These are phyloP conservation scores for Brachionus plicatilis DNA, from an alignment of 1,140 invertebrate species.

Conservation along the genomic window DNA sequence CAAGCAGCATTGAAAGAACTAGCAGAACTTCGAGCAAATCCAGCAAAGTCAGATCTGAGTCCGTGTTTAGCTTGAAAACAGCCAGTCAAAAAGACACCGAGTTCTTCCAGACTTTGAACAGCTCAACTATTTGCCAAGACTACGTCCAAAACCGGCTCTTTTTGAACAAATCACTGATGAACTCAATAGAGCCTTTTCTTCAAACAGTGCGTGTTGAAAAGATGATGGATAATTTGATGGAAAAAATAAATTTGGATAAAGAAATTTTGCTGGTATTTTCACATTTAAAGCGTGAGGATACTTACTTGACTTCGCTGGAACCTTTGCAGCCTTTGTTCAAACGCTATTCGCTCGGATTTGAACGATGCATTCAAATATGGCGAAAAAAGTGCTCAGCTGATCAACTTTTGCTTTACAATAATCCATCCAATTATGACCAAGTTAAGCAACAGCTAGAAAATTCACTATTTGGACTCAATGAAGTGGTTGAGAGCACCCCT, in stretches of 20 bases:
- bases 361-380: slow-evolving; percentile 37
- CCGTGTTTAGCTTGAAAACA: background rate
- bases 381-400: slow-evolving; percentile 36
- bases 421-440: background rate
- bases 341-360: slow-evolving; percentile 18
- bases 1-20: background rate
- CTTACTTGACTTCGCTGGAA: background rate
- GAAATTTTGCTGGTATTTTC: slow-evolving; percentile 34
- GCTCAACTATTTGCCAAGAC: slow-evolving; percentile 24
- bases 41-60: background rate
- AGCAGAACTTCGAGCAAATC: background rate
- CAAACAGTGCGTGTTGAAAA: background rate
- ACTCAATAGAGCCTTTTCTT: slow-evolving; percentile 27
- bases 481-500: background rate
- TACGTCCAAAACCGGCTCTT: slow-evolving; percentile 34
- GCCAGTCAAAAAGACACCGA: background rate
- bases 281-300: slow-evolving; percentile 33
- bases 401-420: slow-evolving; percentile 6
- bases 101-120: background rate
- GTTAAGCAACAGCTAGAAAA: slow-evolving; percentile 1
- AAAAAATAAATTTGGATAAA: slow-evolving; percentile 37
- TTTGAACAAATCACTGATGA: slow-evolving; percentile 27
- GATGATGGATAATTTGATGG: background rate
- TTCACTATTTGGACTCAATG: background rate
- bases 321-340: slow-evolving; percentile 34